Base-by-base conservation (phyloP, 2,113 vertebrate species). In the Toxotes jaculatrix region DNA sequence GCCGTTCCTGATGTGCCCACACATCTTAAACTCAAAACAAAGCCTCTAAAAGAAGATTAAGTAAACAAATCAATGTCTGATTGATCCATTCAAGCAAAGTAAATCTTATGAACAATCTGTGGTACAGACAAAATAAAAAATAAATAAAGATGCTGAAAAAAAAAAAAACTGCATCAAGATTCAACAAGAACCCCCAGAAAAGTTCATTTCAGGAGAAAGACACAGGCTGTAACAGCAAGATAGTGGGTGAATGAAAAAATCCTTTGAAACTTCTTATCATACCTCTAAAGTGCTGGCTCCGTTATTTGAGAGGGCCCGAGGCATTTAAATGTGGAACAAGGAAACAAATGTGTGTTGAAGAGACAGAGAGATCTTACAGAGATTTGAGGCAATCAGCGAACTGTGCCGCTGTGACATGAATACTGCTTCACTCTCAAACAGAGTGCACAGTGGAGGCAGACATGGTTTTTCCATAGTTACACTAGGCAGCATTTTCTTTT, bases 301-400 rank as follows among this genome's bases (percentile, higher is more conserved):
- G 68, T 61, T 70, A 71, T 80, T 70, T 55, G 43, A 66, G 16
- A 45, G 43, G 17, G 4, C 84, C 74, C 0, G 1, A 75, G 55
- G 78, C 51, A 14, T 79, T 74, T 9, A 40, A 72, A 62, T 68
- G 55, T 5, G 4, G 31, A 59, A 51, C 40, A 49, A 40, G 62
- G 72, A 77, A 82, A 74, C 51, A 74, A 79, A 84, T 72, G 40
- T 31, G 42, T 42, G 27, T 67, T 78, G 74, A 78, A 38, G 74
- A 80, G 67, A 77, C 72, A 4, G 61, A 0, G 1, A 55, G 67
- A 77, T 77, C 59, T 76, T 55, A 40, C 56, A 73, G 62, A 73
- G 63, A 76, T 80, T 40, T 64, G 59, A 82, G 79, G 67, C 12
- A 60, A 63, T 12, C 65, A 14, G 32, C 21, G 31, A 73, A 74